phyloP scores from a whole-genome alignment of 2,888 invertebrate species.

The Norana najaformis region DNA sequence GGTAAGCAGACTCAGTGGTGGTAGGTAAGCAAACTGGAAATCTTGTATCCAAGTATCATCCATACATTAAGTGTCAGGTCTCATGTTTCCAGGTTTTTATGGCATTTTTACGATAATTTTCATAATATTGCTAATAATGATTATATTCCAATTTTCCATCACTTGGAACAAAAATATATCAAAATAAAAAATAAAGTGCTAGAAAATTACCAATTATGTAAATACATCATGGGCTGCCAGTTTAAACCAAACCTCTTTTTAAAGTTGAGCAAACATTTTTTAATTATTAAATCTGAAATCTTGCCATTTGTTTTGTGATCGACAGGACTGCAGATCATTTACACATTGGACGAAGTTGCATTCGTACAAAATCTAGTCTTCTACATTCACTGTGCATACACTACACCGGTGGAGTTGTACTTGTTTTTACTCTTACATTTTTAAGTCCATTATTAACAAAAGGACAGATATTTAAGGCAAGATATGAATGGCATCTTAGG shows the following conservation, averaged over 20 bases:
- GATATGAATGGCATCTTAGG: no score
- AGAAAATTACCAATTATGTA: background rate
- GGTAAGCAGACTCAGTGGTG: background rate
- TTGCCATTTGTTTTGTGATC: constrained; percentile 33
- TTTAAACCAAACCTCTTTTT: background rate
- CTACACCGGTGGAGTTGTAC: constrained; percentile 75
- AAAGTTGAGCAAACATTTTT: background rate
- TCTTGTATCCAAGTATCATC: background rate
- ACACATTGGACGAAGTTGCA: constrained; percentile 94
- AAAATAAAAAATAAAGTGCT: background rate
- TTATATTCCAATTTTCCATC: background rate
- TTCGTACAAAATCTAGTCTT: constrained; percentile 98
- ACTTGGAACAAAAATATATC: background rate
- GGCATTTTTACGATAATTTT: no score
- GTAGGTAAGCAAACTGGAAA: background rate
- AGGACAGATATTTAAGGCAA: no score
- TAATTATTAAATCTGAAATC: background rate
- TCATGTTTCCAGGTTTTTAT: background rate
- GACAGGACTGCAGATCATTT: constrained; percentile 88
- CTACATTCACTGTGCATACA: constrained; percentile 97
- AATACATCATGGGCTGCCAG: background rate
- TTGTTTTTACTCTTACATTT: background rate
- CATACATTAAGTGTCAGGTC: background rate
- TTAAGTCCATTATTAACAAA: no score
- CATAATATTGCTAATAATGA: no score